Base-by-base conservation (phyloP, 2,113 vertebrate species). In the Ptilorrhoa leucosticta region DNA sequence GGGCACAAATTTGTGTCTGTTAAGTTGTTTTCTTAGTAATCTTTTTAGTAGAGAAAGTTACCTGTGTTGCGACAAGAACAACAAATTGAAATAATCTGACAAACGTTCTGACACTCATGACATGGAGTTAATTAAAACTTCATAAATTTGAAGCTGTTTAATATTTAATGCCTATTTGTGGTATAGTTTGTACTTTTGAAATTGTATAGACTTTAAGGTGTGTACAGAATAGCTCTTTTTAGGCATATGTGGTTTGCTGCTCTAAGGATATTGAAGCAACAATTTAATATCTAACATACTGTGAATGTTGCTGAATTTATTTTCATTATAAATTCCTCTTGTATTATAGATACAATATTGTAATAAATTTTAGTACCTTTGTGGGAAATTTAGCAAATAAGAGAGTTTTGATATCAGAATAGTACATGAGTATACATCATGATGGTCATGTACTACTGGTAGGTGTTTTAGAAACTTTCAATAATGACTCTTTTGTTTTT, bases 401-500 rank as follows among this genome's bases (percentile, higher is more conserved):
- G 18, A 72, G n/a, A 14, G 4, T 39, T 66, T 40, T 58, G 48
- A 12, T 91, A 8, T 28, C 27, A 84, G 79, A 69, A 63, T 71
- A 87, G 93, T 61, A 61, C 2, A 3, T 72, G 61, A 80, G 28
- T 21, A 15, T 70, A 33, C 23, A 8, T 77, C 33, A 2, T 90
- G 45, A 72, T 60, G 75, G 85, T 92, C 61, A 30, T 75, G 64
- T 94, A 90, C 81, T 97, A 76, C 95, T 68, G 75, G 75, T 60
- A 95, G 83, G 93, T 95, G 71, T 96, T 39, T 72, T 97, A 94
- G 96, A 95, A 93, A 95, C 87, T 86, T 92, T 89, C 22, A 97
- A 93, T 97, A 97, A 96, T 87, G 61, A 97, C 88, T 71, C 84
- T 97, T 97, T 93, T 97, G 47, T 90, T 90, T 78, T 96, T 93